phyloP scores from a whole-genome alignment of 1,140 invertebrate genomes.

The Brachystomella parvula region DNA sequence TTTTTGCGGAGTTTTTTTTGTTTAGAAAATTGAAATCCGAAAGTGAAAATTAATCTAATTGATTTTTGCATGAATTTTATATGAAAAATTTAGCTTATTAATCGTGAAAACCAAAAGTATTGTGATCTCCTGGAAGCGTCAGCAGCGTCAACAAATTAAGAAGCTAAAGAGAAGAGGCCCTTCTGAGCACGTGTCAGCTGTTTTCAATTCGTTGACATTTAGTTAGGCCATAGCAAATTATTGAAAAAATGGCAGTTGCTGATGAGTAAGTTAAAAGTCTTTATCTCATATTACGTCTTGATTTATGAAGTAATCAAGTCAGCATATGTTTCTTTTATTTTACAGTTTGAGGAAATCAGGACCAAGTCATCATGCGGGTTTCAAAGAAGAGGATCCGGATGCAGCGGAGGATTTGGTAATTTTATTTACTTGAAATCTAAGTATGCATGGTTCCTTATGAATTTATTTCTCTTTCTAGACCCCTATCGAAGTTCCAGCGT shows the following conservation, averaged over 20 bases:
- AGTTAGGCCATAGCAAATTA: no score
- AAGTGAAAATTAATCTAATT: no score
- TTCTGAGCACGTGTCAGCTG: no score
- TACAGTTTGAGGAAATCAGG: slow-evolving; percentile 29
- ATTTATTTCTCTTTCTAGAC: slow-evolving; percentile 23
- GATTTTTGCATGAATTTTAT: no score
- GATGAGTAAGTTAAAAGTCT: slow-evolving; percentile 12
- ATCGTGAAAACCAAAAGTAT: no score
- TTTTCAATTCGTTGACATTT: no score
- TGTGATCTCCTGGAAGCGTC: no score
- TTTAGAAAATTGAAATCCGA: no score
- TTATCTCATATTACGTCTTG: background rate
- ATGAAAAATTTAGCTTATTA: no score
- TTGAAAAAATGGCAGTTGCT: slow-evolving; percentile 10
- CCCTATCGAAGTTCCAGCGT: slow-evolving; percentile 31
- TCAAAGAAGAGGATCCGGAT: slow-evolving; percentile 32
- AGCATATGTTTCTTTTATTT: slow-evolving; percentile 3
- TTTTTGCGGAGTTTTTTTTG: no score
- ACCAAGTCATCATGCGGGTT: background rate
- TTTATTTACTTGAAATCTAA: background rate
- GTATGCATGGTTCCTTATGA: slow-evolving; percentile 1
- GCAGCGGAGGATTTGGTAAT: slow-evolving; percentile 37
- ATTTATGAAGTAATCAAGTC: background rate
- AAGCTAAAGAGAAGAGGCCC: no score
- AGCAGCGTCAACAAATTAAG: no score